Evolutionary conservation across 2,797 vertebrate genomes (phyloP), one percentile per base, ranked within the genome.

Genomic region (Capromys pilorides): DNA sequence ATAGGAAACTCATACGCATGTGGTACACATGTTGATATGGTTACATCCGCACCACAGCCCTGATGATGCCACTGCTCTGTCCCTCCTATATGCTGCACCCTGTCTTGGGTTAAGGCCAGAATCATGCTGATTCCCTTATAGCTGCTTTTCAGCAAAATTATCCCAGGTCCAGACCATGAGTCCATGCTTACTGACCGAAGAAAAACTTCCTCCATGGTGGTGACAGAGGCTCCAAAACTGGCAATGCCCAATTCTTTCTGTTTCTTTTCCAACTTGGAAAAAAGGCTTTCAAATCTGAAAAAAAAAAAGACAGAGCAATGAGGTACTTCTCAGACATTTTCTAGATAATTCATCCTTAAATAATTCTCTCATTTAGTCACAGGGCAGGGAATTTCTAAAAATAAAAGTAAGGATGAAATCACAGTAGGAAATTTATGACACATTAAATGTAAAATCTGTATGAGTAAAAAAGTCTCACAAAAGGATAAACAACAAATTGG

Each of bases 191-290:
- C 97, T 86, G 97, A 99, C 99, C 99, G 99, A 81, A 99, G 98
- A 95, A 99, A 99, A 90, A 99, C 99, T 81, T 99, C 99, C 96
- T 99, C 99, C 99, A 99, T 99, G 26, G 99, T 99, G 94, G 99
- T 99, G 78, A 99, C 99, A 0, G 99, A 99, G 6, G 99, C 99
- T 0, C 99, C 99, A 0, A 99, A 99, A 98, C 99, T 99, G 97
- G 99, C 99, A 0, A 99, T 99, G 90, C 99, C 99, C 96, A 99
- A 95, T 97, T 99, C 99, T 45, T 99, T 98, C 90, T 99, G 98
- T 97, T 99, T 99, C 98, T 99, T 99, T 98, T 99, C 99, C 98
- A 99, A 98, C 97, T 99, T 99, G 0, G 99, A 98, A 98, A 99
- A 99, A 86, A 99, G 98, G 89, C 99, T 98, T 98, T 99, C 99